Conservation (phyloP, 2,797 vertebrate genomes). For the Dallia pectoralis region DNA sequence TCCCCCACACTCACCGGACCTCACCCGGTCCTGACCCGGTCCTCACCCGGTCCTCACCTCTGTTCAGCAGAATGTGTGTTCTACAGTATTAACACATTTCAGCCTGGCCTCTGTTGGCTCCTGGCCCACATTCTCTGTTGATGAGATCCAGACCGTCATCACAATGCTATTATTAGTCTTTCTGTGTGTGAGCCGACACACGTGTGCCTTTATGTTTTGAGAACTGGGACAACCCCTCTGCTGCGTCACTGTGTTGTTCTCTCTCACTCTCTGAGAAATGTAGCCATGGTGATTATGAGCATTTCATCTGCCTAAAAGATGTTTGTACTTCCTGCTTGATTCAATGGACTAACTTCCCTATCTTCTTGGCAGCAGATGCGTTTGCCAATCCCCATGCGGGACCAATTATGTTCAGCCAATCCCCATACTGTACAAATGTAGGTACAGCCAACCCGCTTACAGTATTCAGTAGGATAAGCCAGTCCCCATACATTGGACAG, state of each 20-base stretch:
- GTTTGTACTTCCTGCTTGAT: slow-evolving; percentile 8
- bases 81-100: slow-evolving; percentile 42
- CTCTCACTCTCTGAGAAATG: not conserved
- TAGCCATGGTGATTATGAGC: not conserved
- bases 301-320: not conserved
- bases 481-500: not conserved
- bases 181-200: slow-evolving; percentile 6
- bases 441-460: not conserved
- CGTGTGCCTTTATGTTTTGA: slow-evolving; percentile 8
- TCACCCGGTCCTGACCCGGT: slow-evolving; percentile 14
- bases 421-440: no score
- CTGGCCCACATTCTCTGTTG: slow-evolving; percentile 32
- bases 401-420: not conserved
- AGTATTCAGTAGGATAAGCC: not conserved
- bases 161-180: slow-evolving; percentile 32
- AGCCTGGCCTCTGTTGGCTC: slow-evolving; percentile 32
- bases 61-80: slow-evolving; percentile 22
- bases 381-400: not conserved
- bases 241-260: not conserved
- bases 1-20: no score
- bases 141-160: slow-evolving; percentile 40
- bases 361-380: not conserved
- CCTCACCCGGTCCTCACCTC: slow-evolving; percentile 14
- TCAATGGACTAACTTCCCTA: not conserved
- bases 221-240: slow-evolving; percentile 6